Conservation (phyloP, 2,113 vertebrate genomes). For the Pluvianellus socialis region DNA sequence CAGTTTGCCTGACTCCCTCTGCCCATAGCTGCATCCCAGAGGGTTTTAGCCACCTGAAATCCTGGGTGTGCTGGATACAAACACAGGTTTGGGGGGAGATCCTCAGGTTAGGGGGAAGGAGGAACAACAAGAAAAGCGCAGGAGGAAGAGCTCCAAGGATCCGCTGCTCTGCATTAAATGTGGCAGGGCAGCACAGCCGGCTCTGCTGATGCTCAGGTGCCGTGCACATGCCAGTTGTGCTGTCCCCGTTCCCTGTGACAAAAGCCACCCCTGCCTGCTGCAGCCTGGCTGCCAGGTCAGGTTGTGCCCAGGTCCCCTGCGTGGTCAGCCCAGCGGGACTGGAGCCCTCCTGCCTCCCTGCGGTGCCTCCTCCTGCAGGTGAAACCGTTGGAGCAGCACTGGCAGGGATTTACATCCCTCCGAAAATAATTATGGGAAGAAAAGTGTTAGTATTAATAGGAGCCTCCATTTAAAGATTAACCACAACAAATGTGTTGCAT, state of each 20-base stretch:
- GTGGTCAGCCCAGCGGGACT: rapidly evolving
- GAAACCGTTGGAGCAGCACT: neutral
- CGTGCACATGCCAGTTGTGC: rapidly evolving
- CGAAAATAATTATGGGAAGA: conserved; percentile 58
- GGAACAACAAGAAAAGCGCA: neutral
- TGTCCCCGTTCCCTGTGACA: rapidly evolving
- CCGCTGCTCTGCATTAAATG: neutral
- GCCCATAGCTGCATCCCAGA: neutral
- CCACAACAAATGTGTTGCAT: conserved; percentile 67
- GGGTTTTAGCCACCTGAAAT: neutral
- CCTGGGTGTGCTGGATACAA: neutral
- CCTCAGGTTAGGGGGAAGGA: neutral
- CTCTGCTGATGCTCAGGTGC: neutral
- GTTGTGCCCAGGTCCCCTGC: neutral
- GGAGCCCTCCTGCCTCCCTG: neutral
- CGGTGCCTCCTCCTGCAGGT: neutral
- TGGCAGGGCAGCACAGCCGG: neutral
- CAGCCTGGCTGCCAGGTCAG: neutral
- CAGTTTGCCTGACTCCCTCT: neutral
- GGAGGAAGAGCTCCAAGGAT: neutral
- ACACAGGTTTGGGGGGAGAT: neutral
- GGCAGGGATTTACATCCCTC: conserved; percentile 2
- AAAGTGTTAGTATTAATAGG: conserved; percentile 57
- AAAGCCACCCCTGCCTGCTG: neutral
- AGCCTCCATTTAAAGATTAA: conserved; percentile 70